Conservation (phyloP, 2,888 invertebrate genomes). For the Caenorhabditis imperialis region DNA sequence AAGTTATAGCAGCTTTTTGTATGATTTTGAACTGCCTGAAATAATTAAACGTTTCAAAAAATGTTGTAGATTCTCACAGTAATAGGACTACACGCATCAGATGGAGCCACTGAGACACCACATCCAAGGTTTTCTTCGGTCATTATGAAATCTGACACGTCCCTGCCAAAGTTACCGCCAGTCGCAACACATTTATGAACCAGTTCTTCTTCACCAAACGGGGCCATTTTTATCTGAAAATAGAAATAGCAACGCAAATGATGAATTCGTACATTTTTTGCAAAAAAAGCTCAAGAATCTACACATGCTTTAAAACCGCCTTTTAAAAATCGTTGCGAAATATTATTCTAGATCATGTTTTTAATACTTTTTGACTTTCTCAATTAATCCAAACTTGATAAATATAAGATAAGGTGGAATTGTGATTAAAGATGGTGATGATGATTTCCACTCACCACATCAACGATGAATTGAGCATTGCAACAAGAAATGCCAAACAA, state of each 20-base stretch:
- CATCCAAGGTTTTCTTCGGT: slow-evolving; percentile 67
- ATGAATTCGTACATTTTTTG: too few species aligned
- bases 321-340: too few species aligned
- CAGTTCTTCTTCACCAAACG: slow-evolving; percentile 46
- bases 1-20: slow-evolving; percentile 33
- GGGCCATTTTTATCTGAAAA: slow-evolving; percentile 62
- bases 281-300: too few species aligned
- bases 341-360: too few species aligned
- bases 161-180: slow-evolving; percentile 75
- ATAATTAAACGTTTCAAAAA: slow-evolving; percentile 5
- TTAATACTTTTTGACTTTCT: too few species aligned
- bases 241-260: slow-evolving; percentile 21
- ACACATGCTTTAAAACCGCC: too few species aligned
- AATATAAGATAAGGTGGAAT: too few species aligned
- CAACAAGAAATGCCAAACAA: slow-evolving; percentile 11
- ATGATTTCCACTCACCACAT: slow-evolving; percentile 60
- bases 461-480: slow-evolving; percentile 57
- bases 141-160: slow-evolving; percentile 65
- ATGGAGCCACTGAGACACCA: slow-evolving; percentile 62
- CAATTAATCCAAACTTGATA: too few species aligned
- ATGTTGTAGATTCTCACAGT: slow-evolving; percentile 49
- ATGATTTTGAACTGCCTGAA: slow-evolving; percentile 22
- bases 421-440: too few species aligned
- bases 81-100: slow-evolving; percentile 67
- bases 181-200: slow-evolving; percentile 72